Evolutionary conservation across 2,888 invertebrate genomes (phyloP), one percentile per base, ranked within the genome.

Genomic region (Cybosia mesomella): DNA sequence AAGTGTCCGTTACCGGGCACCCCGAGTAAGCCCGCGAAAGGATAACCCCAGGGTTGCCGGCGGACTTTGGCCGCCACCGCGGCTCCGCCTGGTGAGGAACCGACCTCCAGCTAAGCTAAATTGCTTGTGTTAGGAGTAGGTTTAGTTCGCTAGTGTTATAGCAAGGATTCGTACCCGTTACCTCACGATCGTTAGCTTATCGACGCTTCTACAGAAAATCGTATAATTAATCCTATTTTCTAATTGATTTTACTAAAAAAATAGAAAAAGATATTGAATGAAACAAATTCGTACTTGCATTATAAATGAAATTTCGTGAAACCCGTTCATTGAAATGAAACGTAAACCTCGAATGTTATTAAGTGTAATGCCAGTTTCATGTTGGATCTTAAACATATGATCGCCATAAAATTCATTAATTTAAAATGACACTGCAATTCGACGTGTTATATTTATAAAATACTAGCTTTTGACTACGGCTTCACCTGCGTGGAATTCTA

Each of bases 381-480:
- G 13, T 22, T 49, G 72, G 59, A 66, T 65, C 70, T 68, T 65
- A n/a, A 61, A 60, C 67, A 72, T 72, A 67, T 62, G 22, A 65
- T 49, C 49, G 49, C 49, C 65, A 64, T 63, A 65, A 62, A 61
- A 73, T 75, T 67, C 71, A 72, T 75, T 72, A 77, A 64, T 67
- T 39, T 64, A 8, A 34, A 55, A 59, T 59, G 43, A 54, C 59
- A 59, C 34, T 28, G 13, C 53, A 15, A 21, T 58, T 36, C 22
- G 55, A 60, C 21, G 11, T 53, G 54, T 59, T 18, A 39, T 39
- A 39, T 43, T 18, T 43, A 43, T 54, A 59, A 49, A 39, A 55
- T 64, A 39, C n/a, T n/a, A n/a, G n/a, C 59, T 43, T 32, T 58
- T 28, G 24, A 36, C 53, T 55, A 24, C 18, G 54, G 22, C 24